A percentile compares a stretch with the other conserved stretches of the same genome.
Evolutionary conservation across 2,888 invertebrate species (phyloP).

Genomic region (Magallana nippona): DNA sequence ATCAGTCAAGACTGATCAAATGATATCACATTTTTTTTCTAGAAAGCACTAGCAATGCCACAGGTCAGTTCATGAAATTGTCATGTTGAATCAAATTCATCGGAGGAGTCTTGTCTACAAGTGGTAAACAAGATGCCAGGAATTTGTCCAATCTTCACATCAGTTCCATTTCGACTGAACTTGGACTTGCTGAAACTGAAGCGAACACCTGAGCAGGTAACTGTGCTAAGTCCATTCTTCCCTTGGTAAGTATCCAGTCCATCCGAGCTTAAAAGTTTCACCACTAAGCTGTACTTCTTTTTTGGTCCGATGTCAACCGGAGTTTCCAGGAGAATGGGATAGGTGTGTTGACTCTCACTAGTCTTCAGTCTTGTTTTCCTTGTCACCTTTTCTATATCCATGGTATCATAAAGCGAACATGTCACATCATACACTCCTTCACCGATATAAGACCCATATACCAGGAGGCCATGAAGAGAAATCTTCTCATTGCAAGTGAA

Average conservation of each 20-base stretch:
- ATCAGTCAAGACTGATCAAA: too few species aligned
- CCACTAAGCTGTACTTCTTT: slow-evolving; percentile 57
- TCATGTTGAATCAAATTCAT: slow-evolving; percentile 42
- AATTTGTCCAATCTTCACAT: slow-evolving; percentile 65
- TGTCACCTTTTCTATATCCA: slow-evolving; percentile 53
- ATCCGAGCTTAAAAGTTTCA: slow-evolving; percentile 56
- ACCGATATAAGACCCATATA: slow-evolving; percentile 64
- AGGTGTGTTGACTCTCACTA: slow-evolving; percentile 62
- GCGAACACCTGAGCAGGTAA: slow-evolving; percentile 55
- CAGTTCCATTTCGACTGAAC: slow-evolving; percentile 63
- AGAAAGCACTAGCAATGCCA: too few species aligned
- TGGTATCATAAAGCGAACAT: slow-evolving; percentile 54
- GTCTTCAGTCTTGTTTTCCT: slow-evolving; percentile 58
- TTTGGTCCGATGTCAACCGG: slow-evolving; percentile 50
- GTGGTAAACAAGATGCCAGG: slow-evolving; percentile 62
- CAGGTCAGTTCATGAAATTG: not conserved
- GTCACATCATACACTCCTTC: slow-evolving; percentile 62
- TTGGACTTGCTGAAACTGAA: slow-evolving; percentile 62
- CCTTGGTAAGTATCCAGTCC: slow-evolving; percentile 65
- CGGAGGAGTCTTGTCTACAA: slow-evolving; percentile 15
- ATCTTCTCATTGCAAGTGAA: slow-evolving; percentile 57
- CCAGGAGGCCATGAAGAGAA: slow-evolving; percentile 58
- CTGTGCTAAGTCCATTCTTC: slow-evolving; percentile 53
- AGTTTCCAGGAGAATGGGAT: slow-evolving; percentile 57
- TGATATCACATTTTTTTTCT: too few species aligned